Evolutionary conservation across 2,797 vertebrate species (phyloP), one percentile per base, ranked within the genome.

Genomic region (Phrynocephalus forsythii): DNA sequence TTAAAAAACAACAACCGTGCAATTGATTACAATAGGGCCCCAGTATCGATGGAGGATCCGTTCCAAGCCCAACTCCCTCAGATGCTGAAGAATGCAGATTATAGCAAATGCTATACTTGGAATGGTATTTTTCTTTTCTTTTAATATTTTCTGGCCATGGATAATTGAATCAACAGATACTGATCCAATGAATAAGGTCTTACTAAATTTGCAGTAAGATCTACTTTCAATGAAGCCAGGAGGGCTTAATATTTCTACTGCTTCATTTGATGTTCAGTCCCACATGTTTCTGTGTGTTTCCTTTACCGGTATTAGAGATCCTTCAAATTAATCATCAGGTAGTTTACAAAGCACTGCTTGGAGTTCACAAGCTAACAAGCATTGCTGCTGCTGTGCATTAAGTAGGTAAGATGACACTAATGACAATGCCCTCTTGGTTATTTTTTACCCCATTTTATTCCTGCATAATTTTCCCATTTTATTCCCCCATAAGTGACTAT

Each of bases 401-500:
- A 20, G 0, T 5, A 77, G 85, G 83, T 0, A 91, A 69, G 82
- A 63, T 20, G 0, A 0, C 56, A 86, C 87, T 78, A 90, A 93
- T 3, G 0, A 44, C 86, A n/a, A 87, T 91, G 20, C 89, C 91
- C 1, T 18, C 80, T 88, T 48, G 50, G 79, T 91, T 86, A 28
- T 89, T 90, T 63, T 91, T 82, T 90, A 80, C 90, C 93, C 90
- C 84, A 92, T 91, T 85, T 89, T 86, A 87, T 92, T 82, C 1
- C 89, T 93, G 91, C 91, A 93, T 94, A 93, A 66, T 95, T 96
- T 96, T 92, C 93, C 94, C 84, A 91, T 91, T 85, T 89, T 86
- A 87, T 92, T 82, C 1, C 89, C 93, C 90, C 91, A 93, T 94
- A 93, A 66, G 38, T 44, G 38, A 44, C 38, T 44, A 5, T 95